A percentile compares a stretch with the other conserved stretches of the same genome.
These are phyloP conservation scores for Gerosis bhagava DNA, from an alignment of 2,888 invertebrate genomes.

Conservation along the genomic window DNA sequence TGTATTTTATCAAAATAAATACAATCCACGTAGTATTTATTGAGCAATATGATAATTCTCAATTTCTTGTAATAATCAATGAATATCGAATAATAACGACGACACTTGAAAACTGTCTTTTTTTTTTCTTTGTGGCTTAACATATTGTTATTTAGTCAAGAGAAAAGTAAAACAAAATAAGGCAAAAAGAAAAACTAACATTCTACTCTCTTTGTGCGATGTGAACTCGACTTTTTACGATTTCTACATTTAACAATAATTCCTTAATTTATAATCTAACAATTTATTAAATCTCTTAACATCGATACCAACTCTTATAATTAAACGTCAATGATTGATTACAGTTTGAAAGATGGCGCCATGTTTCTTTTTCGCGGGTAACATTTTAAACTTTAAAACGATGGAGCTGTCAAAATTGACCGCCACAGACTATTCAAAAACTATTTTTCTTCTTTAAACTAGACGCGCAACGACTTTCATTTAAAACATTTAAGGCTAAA, in stretches of 20 bases:
- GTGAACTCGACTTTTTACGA: conserved; percentile 63
- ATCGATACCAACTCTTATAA: conserved; percentile 52
- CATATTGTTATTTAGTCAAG: no score
- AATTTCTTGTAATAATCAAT: no score
- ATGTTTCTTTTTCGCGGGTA: conserved; percentile 15
- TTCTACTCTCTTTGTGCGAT: conserved; percentile 74
- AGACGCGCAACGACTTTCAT: conserved; percentile 2
- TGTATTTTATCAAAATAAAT: no score
- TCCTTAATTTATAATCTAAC: conserved; percentile 50
- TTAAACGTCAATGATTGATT: conserved; percentile 57
- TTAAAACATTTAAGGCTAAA: conserved; percentile 10
- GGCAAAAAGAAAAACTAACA: conserved; percentile 23
- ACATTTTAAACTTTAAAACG: conserved; percentile 8
- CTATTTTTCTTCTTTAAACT: background rate
- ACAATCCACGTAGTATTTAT: no score
- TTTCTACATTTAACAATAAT: conserved; percentile 65
- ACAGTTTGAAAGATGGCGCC: conserved; percentile 37
- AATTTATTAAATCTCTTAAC: conserved; percentile 60
- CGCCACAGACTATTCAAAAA: conserved; percentile 7
- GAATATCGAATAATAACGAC: no score
- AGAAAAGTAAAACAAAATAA: conserved; percentile 28
- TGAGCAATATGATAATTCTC: conserved; percentile 16
- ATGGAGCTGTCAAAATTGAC: conserved; percentile 21
- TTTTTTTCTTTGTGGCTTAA: no score
- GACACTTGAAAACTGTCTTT: no score